Evolutionary conservation across 1,140 invertebrate genomes (phyloP).

Genomic region (Drosophila sucinea): DNA sequence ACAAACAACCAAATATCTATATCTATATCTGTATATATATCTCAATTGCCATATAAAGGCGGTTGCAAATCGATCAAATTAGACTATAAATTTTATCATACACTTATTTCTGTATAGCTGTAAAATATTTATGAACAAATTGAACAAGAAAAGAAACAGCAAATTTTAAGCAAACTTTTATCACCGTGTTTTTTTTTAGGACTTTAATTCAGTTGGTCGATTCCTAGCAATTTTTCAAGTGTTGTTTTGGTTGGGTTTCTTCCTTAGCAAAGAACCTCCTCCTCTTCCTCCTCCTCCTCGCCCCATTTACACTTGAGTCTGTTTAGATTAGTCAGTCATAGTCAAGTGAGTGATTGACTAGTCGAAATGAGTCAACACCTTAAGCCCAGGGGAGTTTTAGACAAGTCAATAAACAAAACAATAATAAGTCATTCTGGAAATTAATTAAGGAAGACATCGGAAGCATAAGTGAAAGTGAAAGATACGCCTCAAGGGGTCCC

Average conservation of each 20-base stretch:
- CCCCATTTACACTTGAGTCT: not conserved
- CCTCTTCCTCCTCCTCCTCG: not conserved
- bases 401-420: not conserved
- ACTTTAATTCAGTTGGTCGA: not conserved
- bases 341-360: not conserved
- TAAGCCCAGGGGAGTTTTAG: not conserved
- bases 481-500: not conserved
- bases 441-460: not conserved
- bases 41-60: conserved; percentile 33
- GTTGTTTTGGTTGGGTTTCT: not conserved
- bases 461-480: not conserved
- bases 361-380: not conserved
- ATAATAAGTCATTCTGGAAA: not conserved
- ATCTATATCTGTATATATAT: not conserved
- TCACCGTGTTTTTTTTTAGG: not conserved
- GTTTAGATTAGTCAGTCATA: not conserved
- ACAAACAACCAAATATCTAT: not conserved
- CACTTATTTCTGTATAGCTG: conserved; percentile 29
- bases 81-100: conserved; percentile 56
- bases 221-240: not conserved
- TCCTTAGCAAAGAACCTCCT: not conserved
- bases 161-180: not conserved
- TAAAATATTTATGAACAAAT: conserved; percentile 49
- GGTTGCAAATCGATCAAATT: conserved; percentile 41
- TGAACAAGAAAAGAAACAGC: conserved; percentile 22